Evolutionary conservation across 2,797 vertebrate genomes (phyloP).

Genomic region (Pipistrellus nathusii): DNA sequence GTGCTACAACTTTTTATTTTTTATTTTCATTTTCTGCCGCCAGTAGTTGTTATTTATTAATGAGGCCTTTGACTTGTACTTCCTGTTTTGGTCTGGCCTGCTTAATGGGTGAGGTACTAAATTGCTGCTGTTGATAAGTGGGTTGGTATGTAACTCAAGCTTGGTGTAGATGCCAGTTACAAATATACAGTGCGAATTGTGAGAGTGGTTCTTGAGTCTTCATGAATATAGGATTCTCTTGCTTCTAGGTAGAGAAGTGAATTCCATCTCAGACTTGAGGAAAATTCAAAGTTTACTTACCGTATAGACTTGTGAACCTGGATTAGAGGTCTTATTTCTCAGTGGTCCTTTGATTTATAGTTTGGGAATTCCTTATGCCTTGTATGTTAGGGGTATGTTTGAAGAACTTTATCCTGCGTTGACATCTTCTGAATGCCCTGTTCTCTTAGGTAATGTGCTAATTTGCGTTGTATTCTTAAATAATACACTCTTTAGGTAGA

Average conservation of each 20-base stretch:
- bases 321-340: background rate
- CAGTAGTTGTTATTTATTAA: slow-evolving; percentile 40
- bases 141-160: background rate
- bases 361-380: background rate
- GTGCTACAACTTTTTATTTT: background rate
- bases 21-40: slow-evolving; percentile 70
- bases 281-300: slow-evolving; percentile 7
- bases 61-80: slow-evolving; percentile 50
- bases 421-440: background rate
- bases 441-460: background rate
- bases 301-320: background rate
- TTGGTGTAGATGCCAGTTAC: slow-evolving; percentile 25
- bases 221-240: slow-evolving; percentile 11
- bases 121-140: slow-evolving; percentile 19
- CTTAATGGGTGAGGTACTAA: slow-evolving; percentile 8
- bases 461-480: slow-evolving; percentile 42
- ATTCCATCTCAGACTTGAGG: background rate
- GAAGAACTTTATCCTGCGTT: background rate
- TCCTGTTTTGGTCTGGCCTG: slow-evolving; percentile 44
- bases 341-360: slow-evolving; percentile 4
- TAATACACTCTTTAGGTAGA: slow-evolving; percentile 4
- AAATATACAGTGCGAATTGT: background rate
- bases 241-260: background rate
- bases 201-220: background rate
- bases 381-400: slow-evolving; percentile 11